Conservation (phyloP, 1,140 invertebrate species). For the Triops longicaudatus region DNA sequence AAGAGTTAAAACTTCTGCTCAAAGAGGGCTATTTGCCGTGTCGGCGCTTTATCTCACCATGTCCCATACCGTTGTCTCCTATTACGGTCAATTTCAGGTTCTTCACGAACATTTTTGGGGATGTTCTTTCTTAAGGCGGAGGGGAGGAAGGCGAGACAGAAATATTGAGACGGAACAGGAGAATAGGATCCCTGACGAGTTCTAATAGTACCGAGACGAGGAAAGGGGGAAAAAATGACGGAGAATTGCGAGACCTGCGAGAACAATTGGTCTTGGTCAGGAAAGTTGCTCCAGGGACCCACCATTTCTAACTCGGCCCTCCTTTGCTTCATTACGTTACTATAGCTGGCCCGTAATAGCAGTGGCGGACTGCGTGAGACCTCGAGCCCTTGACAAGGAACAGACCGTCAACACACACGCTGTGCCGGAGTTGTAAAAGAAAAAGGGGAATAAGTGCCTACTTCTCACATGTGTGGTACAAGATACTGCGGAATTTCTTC, state of each 20-base stretch:
- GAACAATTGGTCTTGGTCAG: conserved; percentile 9
- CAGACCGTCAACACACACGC: not conserved
- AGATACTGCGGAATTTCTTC: too few species aligned
- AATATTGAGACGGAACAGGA: not conserved
- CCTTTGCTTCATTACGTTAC: not conserved
- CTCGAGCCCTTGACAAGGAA: not conserved
- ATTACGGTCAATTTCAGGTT: not conserved
- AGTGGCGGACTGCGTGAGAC: not conserved
- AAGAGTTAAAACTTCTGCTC: too few species aligned
- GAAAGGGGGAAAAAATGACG: not conserved
- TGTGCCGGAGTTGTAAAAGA: not conserved
- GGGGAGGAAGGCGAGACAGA: not conserved
- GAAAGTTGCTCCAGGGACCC: not conserved
- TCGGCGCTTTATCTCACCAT: not conserved
- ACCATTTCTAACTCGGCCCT: not conserved
- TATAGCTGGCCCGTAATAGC: not conserved
- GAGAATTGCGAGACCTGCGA: not conserved
- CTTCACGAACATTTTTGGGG: not conserved
- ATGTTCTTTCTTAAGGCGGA: not conserved
- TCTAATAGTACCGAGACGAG: not conserved
- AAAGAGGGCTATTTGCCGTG: not conserved
- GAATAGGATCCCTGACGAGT: not conserved
- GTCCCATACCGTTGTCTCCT: not conserved
- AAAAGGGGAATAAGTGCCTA: not conserved
- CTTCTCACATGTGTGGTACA: too few species aligned